Conservation (phyloP, 2,888 invertebrate genomes). For the Eilema depressum region DNA sequence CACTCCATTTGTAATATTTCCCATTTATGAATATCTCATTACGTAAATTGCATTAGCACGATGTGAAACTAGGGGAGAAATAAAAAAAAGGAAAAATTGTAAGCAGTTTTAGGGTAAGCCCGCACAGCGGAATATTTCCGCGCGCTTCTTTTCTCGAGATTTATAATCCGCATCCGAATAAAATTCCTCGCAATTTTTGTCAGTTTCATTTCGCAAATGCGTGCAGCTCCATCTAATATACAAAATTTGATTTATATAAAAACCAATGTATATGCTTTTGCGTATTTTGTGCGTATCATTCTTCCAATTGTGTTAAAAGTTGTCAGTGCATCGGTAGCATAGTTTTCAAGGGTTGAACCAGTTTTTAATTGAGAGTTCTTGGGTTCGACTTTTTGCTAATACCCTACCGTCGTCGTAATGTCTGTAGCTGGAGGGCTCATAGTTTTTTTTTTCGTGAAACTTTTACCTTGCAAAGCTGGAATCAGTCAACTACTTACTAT, state of each 20-base stretch:
- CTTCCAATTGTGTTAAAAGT: no score
- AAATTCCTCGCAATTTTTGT: not conserved
- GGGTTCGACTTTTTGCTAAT: no score
- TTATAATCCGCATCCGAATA: not conserved
- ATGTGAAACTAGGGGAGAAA: conserved; percentile 34
- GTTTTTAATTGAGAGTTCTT: no score
- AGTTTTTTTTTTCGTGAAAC: no score
- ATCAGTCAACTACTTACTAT: no score
- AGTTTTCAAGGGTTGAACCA: no score
- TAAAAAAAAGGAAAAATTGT: conserved; percentile 40
- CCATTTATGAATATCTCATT: conserved; percentile 11
- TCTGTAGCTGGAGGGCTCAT: no score
- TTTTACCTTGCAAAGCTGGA: no score
- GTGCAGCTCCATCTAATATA: not conserved
- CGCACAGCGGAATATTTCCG: not conserved
- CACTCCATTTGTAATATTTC: not conserved
- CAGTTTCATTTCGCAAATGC: not conserved
- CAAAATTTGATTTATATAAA: not conserved
- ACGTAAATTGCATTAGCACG: conserved; percentile 42
- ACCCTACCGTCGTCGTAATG: no score
- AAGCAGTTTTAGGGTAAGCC: conserved; percentile 36
- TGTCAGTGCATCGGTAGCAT: no score
- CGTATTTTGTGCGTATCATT: no score
- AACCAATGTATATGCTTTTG: no score
- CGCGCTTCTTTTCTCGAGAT: not conserved